Evolutionary conservation across 2,888 invertebrate genomes (phyloP), one percentile per base, ranked within the genome.

Genomic region (Cylloceria caligata): DNA sequence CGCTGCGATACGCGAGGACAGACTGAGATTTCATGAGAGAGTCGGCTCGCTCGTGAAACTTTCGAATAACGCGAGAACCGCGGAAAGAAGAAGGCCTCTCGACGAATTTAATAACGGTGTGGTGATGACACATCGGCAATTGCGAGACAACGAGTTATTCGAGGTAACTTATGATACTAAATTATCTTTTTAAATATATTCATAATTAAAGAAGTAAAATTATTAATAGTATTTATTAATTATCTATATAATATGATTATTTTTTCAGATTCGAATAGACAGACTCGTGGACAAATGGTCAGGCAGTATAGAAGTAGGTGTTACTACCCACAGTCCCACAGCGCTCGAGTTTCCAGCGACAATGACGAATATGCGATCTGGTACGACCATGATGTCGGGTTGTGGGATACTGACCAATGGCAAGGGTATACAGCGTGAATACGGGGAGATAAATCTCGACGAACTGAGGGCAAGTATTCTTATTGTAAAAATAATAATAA

Each of bases 91-190:
- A 73, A 94, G 98, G 79, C 98, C 98, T 0, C 93, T 97, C 5
- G 98, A 98, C 90, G 98, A 99, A 92, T 99, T 98, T 92, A 98
- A 99, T 92, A 98, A 99, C 92, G 98, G 98, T 0, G 98, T 99
- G 2, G 98, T 98, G 1, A 98, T 99, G 97, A 98, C 98, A 1
- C 97, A 98, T 89, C 94, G 99, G 49, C 96, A 97, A 0, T 93
- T 99, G 3, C 94, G 95, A 81, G 97, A 98, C 91, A 96, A 97
- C 89, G 99, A 99, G 93, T 93, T 98, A 21, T 99, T 99, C 93
- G 98, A 99, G 92, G 95, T 95, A 85, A 76, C 83, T 52, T 27
- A 16, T 3, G 6, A 36, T 74, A 13, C 13, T 19, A 47, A 47
- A 16, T 16, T 42, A 57, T 57, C 19, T 57, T 49, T 5, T 16